phyloP scores from a whole-genome alignment of 2,797 vertebrate genomes.

The Eulemur mongoz region DNA sequence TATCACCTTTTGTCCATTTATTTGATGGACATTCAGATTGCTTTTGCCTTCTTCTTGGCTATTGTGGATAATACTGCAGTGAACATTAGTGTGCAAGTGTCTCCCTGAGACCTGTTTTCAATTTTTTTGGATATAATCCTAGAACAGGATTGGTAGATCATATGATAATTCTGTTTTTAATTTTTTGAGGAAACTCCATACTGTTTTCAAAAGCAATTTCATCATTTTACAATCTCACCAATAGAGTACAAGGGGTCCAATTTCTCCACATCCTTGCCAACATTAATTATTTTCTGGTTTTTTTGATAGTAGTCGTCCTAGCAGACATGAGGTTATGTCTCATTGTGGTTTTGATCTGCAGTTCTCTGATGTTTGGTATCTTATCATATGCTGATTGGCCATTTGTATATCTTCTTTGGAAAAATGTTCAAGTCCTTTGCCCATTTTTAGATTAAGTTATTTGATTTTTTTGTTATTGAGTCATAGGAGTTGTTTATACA shows the following conservation, averaged over 20 bases:
- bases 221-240: neutral
- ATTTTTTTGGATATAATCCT: neutral
- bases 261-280: neutral
- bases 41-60: neutral
- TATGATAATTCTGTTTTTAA: neutral
- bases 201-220: neutral
- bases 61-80: neutral
- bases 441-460: neutral
- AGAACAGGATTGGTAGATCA: neutral
- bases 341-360: neutral
- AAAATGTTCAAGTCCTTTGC: neutral
- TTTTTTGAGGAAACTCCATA: neutral
- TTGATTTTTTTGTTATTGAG: neutral
- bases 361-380: neutral
- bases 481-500: neutral
- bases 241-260: neutral
- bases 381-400: neutral
- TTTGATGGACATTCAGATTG: neutral
- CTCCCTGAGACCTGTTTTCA: neutral
- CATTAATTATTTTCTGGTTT: neutral
- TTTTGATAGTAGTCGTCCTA: neutral
- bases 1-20: neutral
- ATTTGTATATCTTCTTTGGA: neutral
- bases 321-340: neutral
- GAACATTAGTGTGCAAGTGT: neutral